Evolutionary conservation across 1,140 invertebrate species (phyloP), one percentile per base, ranked within the genome.

Genomic region (Rhizoglyphus robini): DNA sequence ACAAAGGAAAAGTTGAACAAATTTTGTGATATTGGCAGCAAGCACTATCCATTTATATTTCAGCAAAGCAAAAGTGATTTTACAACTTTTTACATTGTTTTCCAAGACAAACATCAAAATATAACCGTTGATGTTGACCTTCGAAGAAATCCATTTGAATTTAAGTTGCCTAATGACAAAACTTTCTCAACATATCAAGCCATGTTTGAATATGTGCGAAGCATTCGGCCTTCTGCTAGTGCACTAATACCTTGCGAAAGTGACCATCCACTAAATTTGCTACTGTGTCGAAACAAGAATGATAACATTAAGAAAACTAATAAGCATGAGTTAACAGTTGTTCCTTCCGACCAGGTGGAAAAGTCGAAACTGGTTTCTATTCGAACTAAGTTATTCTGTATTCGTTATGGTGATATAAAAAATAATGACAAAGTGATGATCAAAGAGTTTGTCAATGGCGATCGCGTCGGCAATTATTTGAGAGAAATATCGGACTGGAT

Each of bases 1-100:
- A 85, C 88, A 0, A 86, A 88, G 72, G 78, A 83, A 30, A 91
- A 91, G 75, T 77, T 93, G 36, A 82, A 86, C 74, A 83, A 87
- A 66, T 88, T 88, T 73, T 78, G 85, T 34, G 78, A 79, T 1
- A 84, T 86, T 70, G 81, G 83, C 74, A 77, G 82, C n/a, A 60
- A 60, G 11, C 27, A 15, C 59, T 88, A 88, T 13, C 85, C 83
- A 72, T 92, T 83, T 74, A 83, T 92, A 68, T 73, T 93, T 15
- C 78, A 89, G 36, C 85, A 91, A 74, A 87, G 87, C 73, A 84
- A 87, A 74, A 81, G 80, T 8, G 80, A 82, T 57, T 91, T 89
- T 72, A 82, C 86, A 74, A 79, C 81, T 34, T 90, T 57, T 11
- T 41, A 57, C n/a, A 20, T 63, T 31, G 88, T 92, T 74, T 84